These are phyloP conservation scores for Lasioglossum lativentre DNA, from an alignment of 2,888 invertebrate species.

Conservation along the genomic window DNA sequence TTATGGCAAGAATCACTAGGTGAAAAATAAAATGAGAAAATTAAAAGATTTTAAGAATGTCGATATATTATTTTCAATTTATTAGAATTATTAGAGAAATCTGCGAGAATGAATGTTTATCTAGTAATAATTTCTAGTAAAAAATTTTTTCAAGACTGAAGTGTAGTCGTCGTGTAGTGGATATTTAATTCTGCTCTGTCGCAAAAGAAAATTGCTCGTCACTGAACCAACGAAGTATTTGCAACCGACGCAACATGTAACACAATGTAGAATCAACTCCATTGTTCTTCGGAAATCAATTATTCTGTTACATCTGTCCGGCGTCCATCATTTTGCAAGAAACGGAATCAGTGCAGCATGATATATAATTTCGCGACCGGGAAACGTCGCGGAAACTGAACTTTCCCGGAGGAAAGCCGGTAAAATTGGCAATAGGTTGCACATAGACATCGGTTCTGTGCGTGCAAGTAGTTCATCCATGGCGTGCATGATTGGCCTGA, in stretches of 20 bases:
- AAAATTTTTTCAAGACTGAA: background rate
- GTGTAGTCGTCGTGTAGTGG: background rate
- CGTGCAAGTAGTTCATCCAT: constrained; percentile 26
- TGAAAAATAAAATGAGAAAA: background rate
- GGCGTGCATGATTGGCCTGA: constrained; percentile 36
- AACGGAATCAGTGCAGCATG: background rate
- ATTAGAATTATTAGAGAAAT: background rate
- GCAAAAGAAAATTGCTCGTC: background rate
- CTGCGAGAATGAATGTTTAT: background rate
- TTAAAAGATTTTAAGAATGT: background rate
- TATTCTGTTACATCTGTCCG: background rate
- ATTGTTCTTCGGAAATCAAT: background rate
- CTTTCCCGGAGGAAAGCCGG: background rate
- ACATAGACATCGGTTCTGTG: background rate
- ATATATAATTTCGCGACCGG: background rate
- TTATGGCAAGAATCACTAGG: background rate
- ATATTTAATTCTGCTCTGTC: background rate
- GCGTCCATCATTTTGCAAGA: background rate
- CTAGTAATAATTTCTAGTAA: background rate
- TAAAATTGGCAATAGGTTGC: constrained; percentile 9
- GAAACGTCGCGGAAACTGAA: background rate
- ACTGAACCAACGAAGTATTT: background rate
- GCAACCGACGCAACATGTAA: background rate
- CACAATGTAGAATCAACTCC: background rate
- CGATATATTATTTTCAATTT: background rate